Percentiles rank a stretch among this genome's conserved stretches.
Evolutionary conservation across 2,113 vertebrate genomes (phyloP).

Genomic region (Ancistrus triradiatus): DNA sequence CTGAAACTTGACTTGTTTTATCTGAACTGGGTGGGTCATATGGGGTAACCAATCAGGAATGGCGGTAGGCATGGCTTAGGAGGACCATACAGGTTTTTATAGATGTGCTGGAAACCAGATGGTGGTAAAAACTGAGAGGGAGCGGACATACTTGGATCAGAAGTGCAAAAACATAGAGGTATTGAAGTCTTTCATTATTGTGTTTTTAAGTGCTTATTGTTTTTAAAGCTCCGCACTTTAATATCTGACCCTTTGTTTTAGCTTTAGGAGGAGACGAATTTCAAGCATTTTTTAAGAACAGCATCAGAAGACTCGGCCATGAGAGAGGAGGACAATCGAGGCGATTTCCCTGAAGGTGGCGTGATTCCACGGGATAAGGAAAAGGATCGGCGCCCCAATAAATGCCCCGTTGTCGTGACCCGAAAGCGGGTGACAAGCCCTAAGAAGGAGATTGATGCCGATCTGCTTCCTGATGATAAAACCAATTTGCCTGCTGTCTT

Average conservation of each 20-base stretch:
- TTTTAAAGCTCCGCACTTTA: background rate
- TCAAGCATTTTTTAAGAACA: slow-evolving; percentile 15
- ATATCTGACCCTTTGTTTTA: slow-evolving; percentile 7
- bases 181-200: too few species aligned
- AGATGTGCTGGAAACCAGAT: slow-evolving; percentile 57
- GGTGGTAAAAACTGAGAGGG: slow-evolving; percentile 39
- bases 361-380: slow-evolving; percentile 71
- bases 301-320: slow-evolving; percentile 56
- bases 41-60: slow-evolving; percentile 57
- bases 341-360: slow-evolving; percentile 71
- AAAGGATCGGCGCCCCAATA: slow-evolving; percentile 61
- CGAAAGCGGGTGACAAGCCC: slow-evolving; percentile 66
- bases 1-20: slow-evolving; percentile 53
- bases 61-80: slow-evolving; percentile 56
- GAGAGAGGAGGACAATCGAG: slow-evolving; percentile 74
- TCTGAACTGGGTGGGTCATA: slow-evolving; percentile 48
- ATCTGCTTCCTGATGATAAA: slow-evolving; percentile 38
- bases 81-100: slow-evolving; percentile 57
- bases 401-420: slow-evolving; percentile 65
- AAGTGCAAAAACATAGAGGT: background rate
- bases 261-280: background rate
- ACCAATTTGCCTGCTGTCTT: slow-evolving; percentile 34
- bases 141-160: slow-evolving; percentile 5
- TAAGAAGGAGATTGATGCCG: slow-evolving; percentile 41
- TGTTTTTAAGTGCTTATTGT: too few species aligned